Evolutionary conservation across 2,888 invertebrate genomes (phyloP).

Genomic region (Magallana nippona): DNA sequence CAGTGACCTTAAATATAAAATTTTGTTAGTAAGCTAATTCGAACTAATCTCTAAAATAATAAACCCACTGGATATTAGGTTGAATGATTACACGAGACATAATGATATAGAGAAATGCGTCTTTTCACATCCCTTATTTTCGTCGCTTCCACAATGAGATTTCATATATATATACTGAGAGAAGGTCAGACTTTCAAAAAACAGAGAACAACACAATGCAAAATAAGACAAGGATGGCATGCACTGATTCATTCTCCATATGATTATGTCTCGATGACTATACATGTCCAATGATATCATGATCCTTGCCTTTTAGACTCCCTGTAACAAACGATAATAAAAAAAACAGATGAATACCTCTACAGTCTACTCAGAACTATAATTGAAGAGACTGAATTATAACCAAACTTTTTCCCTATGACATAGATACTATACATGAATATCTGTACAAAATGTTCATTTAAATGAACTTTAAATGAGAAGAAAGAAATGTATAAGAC

Average conservation of each 20-base stretch:
- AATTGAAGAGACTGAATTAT: background rate
- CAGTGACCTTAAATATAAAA: background rate
- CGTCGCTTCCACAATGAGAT: background rate
- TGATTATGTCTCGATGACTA: slow-evolving; percentile 23
- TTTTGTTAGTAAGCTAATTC: background rate
- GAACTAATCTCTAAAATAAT: background rate
- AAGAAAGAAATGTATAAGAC: no score
- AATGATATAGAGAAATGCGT: slow-evolving; percentile 6
- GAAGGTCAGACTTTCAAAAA: slow-evolving; percentile 9
- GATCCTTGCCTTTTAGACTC: slow-evolving; percentile 29
- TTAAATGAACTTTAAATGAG: no score
- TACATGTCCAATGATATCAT: background rate
- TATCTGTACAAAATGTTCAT: no score
- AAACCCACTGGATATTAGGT: slow-evolving; percentile 1
- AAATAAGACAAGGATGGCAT: background rate
- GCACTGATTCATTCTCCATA: slow-evolving; percentile 30
- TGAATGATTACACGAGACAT: slow-evolving; percentile 1
- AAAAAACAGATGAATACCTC: background rate
- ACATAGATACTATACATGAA: no score
- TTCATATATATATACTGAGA: background rate
- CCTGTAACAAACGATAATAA: slow-evolving; percentile 21
- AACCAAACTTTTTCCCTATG: background rate
- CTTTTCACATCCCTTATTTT: background rate
- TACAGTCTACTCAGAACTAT: no score
- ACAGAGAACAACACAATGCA: slow-evolving; percentile 4